Percentiles rank a stretch among this genome's conserved stretches.
phyloP scores from a whole-genome alignment of 2,797 vertebrate genomes.

The Pteropus rufus region DNA sequence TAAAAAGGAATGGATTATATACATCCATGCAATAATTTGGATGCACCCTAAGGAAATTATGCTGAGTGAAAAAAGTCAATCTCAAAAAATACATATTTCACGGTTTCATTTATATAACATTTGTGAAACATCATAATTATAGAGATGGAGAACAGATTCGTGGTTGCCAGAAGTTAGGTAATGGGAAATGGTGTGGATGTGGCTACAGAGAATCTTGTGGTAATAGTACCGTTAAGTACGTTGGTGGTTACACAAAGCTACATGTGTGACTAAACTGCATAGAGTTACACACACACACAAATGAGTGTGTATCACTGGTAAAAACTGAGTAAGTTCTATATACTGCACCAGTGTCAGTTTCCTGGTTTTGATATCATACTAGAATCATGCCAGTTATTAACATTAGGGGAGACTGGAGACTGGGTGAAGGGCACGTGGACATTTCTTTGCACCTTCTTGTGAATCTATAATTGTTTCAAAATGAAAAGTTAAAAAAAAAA shows the following conservation, averaged over 20 bases:
- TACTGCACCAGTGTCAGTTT: not conserved
- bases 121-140: not conserved
- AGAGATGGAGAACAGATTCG: not conserved
- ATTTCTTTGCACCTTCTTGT: not conserved
- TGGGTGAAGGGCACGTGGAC: not conserved
- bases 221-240: not conserved
- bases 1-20: constrained; percentile 31
- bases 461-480: constrained; percentile 8
- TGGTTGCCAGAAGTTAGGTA: not conserved
- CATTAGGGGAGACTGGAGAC: not conserved
- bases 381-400: not conserved
- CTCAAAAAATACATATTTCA: not conserved
- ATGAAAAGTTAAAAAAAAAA: not conserved
- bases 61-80: not conserved
- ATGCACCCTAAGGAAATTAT: constrained; percentile 28
- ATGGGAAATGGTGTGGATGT: not conserved
- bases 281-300: not conserved
- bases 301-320: not conserved
- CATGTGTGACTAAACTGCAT: not conserved
- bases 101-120: not conserved
- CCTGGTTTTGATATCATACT: not conserved
- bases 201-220: not conserved
- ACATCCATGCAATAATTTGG: not conserved
- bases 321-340: not conserved
- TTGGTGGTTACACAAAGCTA: not conserved